Conservation (phyloP, 1,140 invertebrate genomes). For the Eurosta solidaginis region DNA sequence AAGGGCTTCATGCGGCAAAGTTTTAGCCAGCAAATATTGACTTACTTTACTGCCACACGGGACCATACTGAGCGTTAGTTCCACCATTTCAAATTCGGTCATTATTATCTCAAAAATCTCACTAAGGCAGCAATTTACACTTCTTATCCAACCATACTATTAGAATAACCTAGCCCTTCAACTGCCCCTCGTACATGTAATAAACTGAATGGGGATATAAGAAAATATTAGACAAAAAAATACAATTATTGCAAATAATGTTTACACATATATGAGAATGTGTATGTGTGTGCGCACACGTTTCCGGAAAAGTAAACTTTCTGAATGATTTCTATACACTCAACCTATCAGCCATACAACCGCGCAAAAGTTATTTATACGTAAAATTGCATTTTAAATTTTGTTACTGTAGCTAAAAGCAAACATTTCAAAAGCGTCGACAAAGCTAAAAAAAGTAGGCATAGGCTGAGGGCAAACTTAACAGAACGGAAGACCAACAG, state of each 20-base stretch:
- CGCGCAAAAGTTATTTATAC: neutral
- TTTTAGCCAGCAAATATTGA: too few species aligned
- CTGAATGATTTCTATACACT: neutral
- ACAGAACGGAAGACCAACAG: neutral
- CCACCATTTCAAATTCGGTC: too few species aligned
- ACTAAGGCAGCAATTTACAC: too few species aligned
- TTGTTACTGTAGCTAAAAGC: neutral
- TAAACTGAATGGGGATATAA: neutral
- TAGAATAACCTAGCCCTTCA: too few species aligned
- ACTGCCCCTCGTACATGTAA: neutral
- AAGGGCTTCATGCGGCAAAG: too few species aligned
- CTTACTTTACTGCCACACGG: too few species aligned
- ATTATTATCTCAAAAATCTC: too few species aligned
- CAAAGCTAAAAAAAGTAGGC: neutral
- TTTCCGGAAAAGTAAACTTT: neutral
- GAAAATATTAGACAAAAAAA: neutral
- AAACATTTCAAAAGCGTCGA: neutral
- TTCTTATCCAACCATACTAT: too few species aligned
- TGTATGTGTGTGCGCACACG: neutral
- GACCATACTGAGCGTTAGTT: too few species aligned
- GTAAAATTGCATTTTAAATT: slow-evolving; percentile 21
- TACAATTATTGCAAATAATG: slow-evolving; percentile 2
- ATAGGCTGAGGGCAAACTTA: too few species aligned
- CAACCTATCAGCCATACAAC: neutral
- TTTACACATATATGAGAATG: too few species aligned